Evolutionary conservation across 2,888 invertebrate species (phyloP).

Genomic region (Ichneumoninae sp.): DNA sequence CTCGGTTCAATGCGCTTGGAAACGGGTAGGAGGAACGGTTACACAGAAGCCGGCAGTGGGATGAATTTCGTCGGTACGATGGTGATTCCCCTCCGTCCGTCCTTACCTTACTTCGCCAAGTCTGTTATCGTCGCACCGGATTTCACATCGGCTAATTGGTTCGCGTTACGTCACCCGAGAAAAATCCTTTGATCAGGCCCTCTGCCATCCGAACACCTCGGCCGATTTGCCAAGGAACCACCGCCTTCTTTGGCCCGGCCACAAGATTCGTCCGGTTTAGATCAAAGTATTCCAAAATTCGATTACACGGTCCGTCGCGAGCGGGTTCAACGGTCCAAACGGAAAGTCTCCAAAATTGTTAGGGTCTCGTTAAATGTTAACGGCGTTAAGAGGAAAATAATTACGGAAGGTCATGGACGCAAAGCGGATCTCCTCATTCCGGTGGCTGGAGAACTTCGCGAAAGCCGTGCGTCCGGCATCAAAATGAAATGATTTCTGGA

Average conservation of each 20-base stretch:
- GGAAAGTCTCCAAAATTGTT: not conserved
- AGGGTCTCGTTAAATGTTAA: not conserved
- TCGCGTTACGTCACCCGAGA: constrained; percentile 11
- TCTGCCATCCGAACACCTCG: constrained; percentile 6
- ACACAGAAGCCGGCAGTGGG: constrained; percentile 10
- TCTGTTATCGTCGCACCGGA: constrained; percentile 38
- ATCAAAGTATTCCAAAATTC: constrained; percentile 38
- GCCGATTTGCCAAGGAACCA: constrained; percentile 15
- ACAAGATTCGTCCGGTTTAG: constrained; percentile 17
- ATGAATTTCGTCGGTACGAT: constrained; percentile 10
- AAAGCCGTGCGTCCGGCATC: not conserved
- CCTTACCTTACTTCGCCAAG: constrained; percentile 31
- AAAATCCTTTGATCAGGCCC: constrained; percentile 44
- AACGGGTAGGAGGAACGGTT: constrained; percentile 20
- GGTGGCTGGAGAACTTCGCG: not conserved
- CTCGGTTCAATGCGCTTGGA: constrained; percentile 41
- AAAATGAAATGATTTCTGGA: not conserved
- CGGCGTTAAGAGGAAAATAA: not conserved
- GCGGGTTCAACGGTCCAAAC: not conserved
- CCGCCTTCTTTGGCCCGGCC: not conserved
- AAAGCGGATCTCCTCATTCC: not conserved
- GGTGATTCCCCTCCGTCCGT: not conserved
- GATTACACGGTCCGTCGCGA: constrained; percentile 4
- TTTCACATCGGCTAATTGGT: constrained; percentile 48
- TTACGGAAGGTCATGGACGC: not conserved